Evolutionary conservation across 1,140 invertebrate genomes (phyloP).

Genomic region (Drosophila rufa): DNA sequence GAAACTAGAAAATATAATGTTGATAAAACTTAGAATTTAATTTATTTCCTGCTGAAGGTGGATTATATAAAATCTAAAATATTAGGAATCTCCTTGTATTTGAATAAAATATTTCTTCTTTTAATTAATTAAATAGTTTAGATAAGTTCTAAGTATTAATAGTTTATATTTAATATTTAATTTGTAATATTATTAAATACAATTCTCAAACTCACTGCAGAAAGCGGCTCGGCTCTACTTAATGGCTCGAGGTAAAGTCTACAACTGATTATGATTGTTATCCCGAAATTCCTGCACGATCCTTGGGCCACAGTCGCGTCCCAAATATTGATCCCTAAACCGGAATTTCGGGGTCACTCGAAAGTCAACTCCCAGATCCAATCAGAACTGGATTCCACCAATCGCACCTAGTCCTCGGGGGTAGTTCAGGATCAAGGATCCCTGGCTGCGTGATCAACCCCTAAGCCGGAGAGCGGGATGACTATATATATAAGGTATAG

Average conservation of each 20-base stretch:
- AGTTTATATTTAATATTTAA: neutral
- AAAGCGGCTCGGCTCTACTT: neutral
- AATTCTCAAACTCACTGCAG: neutral
- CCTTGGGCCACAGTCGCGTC: slow-evolving; percentile 48
- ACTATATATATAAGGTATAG: slow-evolving; percentile 4
- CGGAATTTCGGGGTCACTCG: slow-evolving; percentile 40
- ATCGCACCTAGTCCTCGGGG: slow-evolving; percentile 40
- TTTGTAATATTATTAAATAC: too few species aligned
- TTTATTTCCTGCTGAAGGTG: too few species aligned
- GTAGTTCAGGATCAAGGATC: slow-evolving; percentile 64
- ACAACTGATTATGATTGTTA: slow-evolving; percentile 39
- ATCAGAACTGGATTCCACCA: slow-evolving; percentile 60
- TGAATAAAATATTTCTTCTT: neutral
- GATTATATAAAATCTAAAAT: too few species aligned
- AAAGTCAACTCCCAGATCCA: slow-evolving; percentile 64
- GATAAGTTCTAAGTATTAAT: too few species aligned
- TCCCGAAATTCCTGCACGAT: slow-evolving; percentile 1
- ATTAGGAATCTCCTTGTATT: neutral
- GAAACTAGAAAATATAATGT: neutral
- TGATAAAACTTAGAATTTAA: neutral
- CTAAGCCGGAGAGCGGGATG: slow-evolving; percentile 28
- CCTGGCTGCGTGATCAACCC: slow-evolving; percentile 46
- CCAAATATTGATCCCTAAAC: slow-evolving; percentile 36
- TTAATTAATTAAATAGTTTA: too few species aligned
- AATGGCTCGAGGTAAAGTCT: slow-evolving; percentile 21